Conservation (phyloP, 2,888 invertebrate species). For the Lycaena phlaeas region DNA sequence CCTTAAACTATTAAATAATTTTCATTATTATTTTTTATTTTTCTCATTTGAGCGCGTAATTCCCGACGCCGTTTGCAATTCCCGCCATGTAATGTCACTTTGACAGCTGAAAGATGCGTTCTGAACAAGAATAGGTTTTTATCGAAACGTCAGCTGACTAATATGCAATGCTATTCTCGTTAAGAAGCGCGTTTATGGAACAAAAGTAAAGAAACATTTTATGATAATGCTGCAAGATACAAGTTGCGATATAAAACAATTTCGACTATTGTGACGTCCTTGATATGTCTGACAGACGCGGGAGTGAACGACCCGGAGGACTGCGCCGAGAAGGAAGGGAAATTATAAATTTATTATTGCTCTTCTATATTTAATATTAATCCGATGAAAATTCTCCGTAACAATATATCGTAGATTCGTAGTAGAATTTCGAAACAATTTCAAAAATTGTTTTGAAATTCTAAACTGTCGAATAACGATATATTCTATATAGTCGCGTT, state of each 20-base stretch:
- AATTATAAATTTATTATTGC: constrained; percentile 29
- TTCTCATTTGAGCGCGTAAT: too few species aligned
- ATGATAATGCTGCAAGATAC: constrained; percentile 28
- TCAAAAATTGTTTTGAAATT: not conserved
- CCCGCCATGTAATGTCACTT: constrained; percentile 4
- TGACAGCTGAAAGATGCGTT: constrained; percentile 6
- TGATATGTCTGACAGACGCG: constrained; percentile 39
- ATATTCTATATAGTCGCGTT: not conserved
- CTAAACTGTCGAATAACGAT: not conserved
- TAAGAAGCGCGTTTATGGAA: constrained; percentile 35
- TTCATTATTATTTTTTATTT: constrained; percentile 13
- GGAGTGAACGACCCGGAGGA: constrained; percentile 14
- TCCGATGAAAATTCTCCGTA: constrained; percentile 10
- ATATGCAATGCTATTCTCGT: not conserved
- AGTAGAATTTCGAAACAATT: too few species aligned
- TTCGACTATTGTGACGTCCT: constrained; percentile 32
- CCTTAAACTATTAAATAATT: constrained; percentile 23
- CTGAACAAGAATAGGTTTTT: not conserved
- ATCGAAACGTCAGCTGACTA: not conserved
- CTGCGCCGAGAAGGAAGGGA: constrained; percentile 28
- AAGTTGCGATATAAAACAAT: constrained; percentile 22
- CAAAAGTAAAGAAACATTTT: constrained; percentile 55
- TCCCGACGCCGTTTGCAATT: not conserved
- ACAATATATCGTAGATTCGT: constrained; percentile 1
- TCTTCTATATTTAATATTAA: constrained; percentile 26